These are phyloP conservation scores for Rugalucina vietnamica DNA, from an alignment of 2,888 invertebrate genomes.

Conservation along the genomic window DNA sequence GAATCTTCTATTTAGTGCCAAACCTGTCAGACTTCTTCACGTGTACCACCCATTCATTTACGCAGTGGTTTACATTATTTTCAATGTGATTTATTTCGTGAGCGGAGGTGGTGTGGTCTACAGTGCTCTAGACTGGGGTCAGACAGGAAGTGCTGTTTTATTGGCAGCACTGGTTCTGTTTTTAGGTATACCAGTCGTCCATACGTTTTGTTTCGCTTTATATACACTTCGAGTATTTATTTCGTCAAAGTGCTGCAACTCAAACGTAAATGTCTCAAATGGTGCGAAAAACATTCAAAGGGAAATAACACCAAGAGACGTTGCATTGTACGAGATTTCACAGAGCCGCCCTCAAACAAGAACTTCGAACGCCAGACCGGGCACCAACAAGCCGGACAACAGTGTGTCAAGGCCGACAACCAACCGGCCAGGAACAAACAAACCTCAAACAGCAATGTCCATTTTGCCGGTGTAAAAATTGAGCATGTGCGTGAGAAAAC, in stretches of 20 bases:
- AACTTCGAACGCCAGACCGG: too few species aligned
- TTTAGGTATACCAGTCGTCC: slow-evolving; percentile 57
- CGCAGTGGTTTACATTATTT: slow-evolving; percentile 58
- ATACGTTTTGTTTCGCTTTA: slow-evolving; percentile 54
- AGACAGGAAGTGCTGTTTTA: slow-evolving; percentile 33
- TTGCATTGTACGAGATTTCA: background rate
- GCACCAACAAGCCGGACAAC: too few species aligned
- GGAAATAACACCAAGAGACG: slow-evolving; percentile 36
- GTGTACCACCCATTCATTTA: slow-evolving; percentile 61
- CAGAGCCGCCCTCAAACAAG: background rate
- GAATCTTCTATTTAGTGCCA: slow-evolving; percentile 54
- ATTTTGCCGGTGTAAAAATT: too few species aligned
- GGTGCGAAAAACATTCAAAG: background rate
- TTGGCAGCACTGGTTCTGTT: slow-evolving; percentile 25
- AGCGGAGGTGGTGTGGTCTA: slow-evolving; percentile 63
- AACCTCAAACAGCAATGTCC: too few species aligned
- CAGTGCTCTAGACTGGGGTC: slow-evolving; percentile 59
- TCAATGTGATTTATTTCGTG: slow-evolving; percentile 61
- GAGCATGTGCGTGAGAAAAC: too few species aligned
- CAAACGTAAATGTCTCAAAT: background rate
- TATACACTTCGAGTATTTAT: slow-evolving; percentile 48
- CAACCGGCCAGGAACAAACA: too few species aligned
- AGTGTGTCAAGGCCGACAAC: too few species aligned
- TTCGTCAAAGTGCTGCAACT: background rate
- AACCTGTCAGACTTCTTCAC: slow-evolving; percentile 64